phyloP scores from a whole-genome alignment of 2,113 vertebrate species.

The Orycteropus afer region DNA sequence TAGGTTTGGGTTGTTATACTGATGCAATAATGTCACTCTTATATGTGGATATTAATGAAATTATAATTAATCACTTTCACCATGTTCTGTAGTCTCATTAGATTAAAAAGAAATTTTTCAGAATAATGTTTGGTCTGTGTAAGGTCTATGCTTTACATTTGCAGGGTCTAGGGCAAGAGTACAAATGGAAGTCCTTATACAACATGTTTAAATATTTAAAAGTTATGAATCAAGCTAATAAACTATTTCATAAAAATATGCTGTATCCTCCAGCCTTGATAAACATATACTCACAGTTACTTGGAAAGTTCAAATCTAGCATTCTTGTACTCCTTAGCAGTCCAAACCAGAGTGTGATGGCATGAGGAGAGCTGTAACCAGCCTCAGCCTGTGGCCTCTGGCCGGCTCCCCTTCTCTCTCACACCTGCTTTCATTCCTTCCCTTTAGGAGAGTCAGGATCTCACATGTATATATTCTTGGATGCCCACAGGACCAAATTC shows the following conservation, averaged over 20 bases:
- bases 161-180: background rate
- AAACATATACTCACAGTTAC: background rate
- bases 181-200: background rate
- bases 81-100: background rate
- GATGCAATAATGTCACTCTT: background rate
- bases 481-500: background rate
- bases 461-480: background rate
- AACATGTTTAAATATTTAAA: conserved; percentile 7
- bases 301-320: conserved; percentile 11
- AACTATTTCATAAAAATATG: background rate
- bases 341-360: background rate
- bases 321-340: background rate
- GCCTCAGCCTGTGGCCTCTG: too few relatives aligned
- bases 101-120: conserved; percentile 1
- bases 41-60: background rate
- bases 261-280: background rate
- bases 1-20: background rate
- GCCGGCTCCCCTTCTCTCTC: background rate
- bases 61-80: background rate
- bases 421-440: background rate
- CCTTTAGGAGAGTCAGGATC: background rate
- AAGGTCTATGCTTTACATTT: background rate
- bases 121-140: background rate
- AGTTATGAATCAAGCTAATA: too few relatives aligned
- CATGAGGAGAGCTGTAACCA: background rate